Base-by-base conservation (phyloP, 2,797 vertebrate species). In the Cygnus olor region DNA sequence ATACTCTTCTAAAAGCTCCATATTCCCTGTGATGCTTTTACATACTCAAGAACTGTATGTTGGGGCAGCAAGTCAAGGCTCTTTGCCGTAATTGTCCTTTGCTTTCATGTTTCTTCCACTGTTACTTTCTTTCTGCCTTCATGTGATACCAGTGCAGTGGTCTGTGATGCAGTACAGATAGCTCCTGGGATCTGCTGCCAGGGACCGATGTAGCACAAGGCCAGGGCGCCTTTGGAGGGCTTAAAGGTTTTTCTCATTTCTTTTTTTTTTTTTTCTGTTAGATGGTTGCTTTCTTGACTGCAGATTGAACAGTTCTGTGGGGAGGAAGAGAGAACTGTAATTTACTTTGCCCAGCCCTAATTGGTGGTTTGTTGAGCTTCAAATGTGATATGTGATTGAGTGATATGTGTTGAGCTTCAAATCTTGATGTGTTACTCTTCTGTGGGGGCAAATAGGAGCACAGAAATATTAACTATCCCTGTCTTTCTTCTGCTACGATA, bases 1-100 rank as follows among this genome's bases (percentile, higher is more conserved):
- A 47, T 28, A 58, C 7, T 3, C 73, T 94, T 88, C 47, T 80
- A n/a, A 91, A 90, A 79, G 83, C 71, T 88, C 38, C 32, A 3
- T 81, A 88, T 94, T 81, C 49, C 70, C 74, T 22, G 19, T 64
- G 78, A 73, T 94, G 74, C 71, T 84, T 90, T 79, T n/a, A 86
- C 60, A 53, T 51, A 42, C 83, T 91, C 4, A 3, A 61, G 85
- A 80, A 87, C 51, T 80, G 44, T 66, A 71, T 85, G 69, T 81
- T 34, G 68, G 64, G 60, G 14, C 68, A 77, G 78, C 64, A 1
- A 0, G 25, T 71, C 51, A n/a, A 0, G 0, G 36, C 72, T 87
- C 45, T 78, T 70, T 64, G 83, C 60, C 53, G 57, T 64, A 90
- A 8, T 74, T 87, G 66, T 88, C 64, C 73, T 68, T 85, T 88